phyloP scores from a whole-genome alignment of 2,113 vertebrate species.

The Oncorhynchus tshawytscha region DNA sequence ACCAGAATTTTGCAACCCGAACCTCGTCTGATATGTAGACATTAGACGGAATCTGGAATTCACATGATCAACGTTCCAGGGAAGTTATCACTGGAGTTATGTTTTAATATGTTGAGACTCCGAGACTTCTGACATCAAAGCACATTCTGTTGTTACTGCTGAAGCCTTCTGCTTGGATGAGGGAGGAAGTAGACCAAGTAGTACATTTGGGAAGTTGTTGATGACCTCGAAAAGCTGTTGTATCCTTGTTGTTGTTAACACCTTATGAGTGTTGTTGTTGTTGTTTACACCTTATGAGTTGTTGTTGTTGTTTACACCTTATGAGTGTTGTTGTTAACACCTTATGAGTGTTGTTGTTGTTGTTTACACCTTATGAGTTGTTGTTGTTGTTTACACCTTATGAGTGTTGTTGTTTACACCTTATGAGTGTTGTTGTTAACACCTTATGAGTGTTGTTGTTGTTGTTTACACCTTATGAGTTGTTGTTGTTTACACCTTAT shows the following conservation, averaged over 20 bases:
- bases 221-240: too few relatives aligned
- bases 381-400: slow-evolving; percentile 13
- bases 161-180: background rate
- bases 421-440: slow-evolving; percentile 16
- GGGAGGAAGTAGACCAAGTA: too few relatives aligned
- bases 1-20: background rate
- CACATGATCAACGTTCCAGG: background rate
- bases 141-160: background rate
- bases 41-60: background rate
- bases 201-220: too few relatives aligned
- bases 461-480: background rate
- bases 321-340: slow-evolving; percentile 23
- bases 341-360: too few relatives aligned
- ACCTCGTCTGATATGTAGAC: background rate
- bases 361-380: slow-evolving; percentile 14
- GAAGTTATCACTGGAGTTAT: background rate
- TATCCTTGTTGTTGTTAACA: background rate
- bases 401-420: background rate
- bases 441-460: slow-evolving; percentile 28
- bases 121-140: background rate
- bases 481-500: background rate
- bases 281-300: too few relatives aligned
- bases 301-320: background rate
- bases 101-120: background rate
- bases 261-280: slow-evolving; percentile 34